Base-by-base conservation (phyloP, 92 coral and sea anemone species). In the Ricordea florida region DNA sequence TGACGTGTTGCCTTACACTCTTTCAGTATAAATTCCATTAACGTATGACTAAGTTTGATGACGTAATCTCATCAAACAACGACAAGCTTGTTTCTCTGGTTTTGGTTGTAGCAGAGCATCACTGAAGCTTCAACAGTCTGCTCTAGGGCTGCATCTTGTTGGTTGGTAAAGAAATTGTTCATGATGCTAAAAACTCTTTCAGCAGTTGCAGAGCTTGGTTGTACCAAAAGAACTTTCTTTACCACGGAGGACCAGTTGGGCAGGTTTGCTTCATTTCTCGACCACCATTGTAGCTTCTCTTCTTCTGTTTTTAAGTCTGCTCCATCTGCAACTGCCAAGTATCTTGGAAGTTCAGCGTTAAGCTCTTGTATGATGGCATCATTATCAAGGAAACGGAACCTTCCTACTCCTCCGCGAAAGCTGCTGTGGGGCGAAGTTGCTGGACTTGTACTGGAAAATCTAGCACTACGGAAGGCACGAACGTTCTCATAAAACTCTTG, bases 201-300 rank as follows among this genome's bases (percentile, higher is more conserved):
- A 72, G 86, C 86, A 57, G 86, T 57, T 46, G 80, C 87, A 45
- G 73, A 81, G 80, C 81, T 81, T 59, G 81, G 87, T 59, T 81
- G 87, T 30, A 81, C 87, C 63, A 81, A 62, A 44, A 81, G 22
- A 35, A 71, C 47, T 70, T 81, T 71, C 80, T 70, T 71, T 58
- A 81, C 87, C 30, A 58, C 87, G 38, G 80, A 48, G 44, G 87
- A 69, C 87, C 87, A 81, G 80, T 81, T 71, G 38, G 87, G 87
- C 62, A 81, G 73, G 51, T 49, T 52, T 59, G 67, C 68, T 68
- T 33, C 60, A 66, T 66, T 67, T 58, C 65, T 67, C 31, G 78
- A 23, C 85, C 68, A 79, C 85, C 78, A 79, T 46, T 50, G 73
- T 62, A 65, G 52, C 58, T 79, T 58, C 41, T 67, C 70, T 48